Evolutionary conservation across 1,140 invertebrate species (phyloP), one percentile per base, ranked within the genome.

Genomic region (Phymorhynchus buccinoides): DNA sequence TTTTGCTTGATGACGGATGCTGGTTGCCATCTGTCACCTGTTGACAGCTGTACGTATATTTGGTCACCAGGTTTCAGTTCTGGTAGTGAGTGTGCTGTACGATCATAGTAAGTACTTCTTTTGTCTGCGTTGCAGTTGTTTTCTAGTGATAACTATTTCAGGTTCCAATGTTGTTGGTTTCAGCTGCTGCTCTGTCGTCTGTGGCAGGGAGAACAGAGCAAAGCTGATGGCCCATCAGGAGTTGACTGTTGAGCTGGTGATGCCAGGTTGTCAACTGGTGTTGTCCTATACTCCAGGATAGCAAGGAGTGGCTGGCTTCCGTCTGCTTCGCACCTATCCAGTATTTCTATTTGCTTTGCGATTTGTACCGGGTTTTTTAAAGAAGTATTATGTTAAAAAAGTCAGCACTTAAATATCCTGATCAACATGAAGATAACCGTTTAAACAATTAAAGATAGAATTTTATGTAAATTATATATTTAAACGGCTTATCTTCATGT

Each of bases 171-270:
- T 81, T 77, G 14, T 81, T 41, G 84, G 84, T 30, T 75, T n/a
- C 22, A 85, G 78, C 27, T 80, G 48, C 16, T 52, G 7, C 9
- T n/a, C n/a, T n/a, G n/a, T n/a, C n/a, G n/a, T n/a, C 16, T 66
- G 73, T 80, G 12, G 80, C 83, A 18, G 87, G 87, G 37, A 87
- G 30, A 18, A 85, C 37, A 32, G 83, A 82, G 16, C 68, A 81
- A 27, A 85, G 71, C 30, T 42, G 62, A 81, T 80, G 48, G 66
- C 80, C 80, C 77, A 88, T 86, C 7, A 88, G 75, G 16, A 87
- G n/a, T n/a, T n/a, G n/a, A n/a, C n/a, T n/a, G 71, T 73, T 89
- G 84, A 12, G 86, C 79, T 44, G 87, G 87, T 0, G 80, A 83
- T 18, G 48, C 78, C 62, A 71, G 80, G 35, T 48, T 79, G 6